phyloP scores from a whole-genome alignment of 2,888 invertebrate genomes.

The Yponomeuta cagnagella region DNA sequence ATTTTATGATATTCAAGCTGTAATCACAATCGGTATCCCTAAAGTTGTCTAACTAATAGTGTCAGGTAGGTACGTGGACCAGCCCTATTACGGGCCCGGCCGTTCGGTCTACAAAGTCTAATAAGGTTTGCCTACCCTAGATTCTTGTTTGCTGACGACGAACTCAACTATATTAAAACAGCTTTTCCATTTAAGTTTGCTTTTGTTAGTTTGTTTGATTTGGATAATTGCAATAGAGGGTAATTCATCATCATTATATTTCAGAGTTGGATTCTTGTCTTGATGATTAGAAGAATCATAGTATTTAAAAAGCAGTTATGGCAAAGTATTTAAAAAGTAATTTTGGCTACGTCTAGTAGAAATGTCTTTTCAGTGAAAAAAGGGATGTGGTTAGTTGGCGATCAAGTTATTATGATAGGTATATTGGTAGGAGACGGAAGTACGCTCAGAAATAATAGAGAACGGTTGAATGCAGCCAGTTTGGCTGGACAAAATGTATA shows the following conservation, averaged over 20 bases:
- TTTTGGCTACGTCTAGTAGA: neutral
- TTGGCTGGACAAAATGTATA: too few relatives aligned
- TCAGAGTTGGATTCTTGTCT: too few relatives aligned
- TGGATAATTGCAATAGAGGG: neutral
- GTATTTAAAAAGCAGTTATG: neutral
- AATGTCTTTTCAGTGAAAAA: neutral
- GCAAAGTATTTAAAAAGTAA: neutral
- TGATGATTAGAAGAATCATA: neutral
- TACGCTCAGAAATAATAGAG: too few relatives aligned
- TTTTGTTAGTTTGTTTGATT: slow-evolving; percentile 3
- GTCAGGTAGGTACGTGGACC: neutral
- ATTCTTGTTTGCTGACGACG: slow-evolving; percentile 19
- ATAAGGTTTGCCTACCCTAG: slow-evolving; percentile 17
- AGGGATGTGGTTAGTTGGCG: too few relatives aligned
- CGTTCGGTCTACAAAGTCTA: slow-evolving; percentile 4
- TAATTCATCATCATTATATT: too few relatives aligned
- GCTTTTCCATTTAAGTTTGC: slow-evolving; percentile 9
- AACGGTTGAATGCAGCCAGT: too few relatives aligned
- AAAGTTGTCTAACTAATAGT: neutral
- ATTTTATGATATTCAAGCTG: neutral
- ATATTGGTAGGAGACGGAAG: too few relatives aligned
- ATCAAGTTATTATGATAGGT: too few relatives aligned
- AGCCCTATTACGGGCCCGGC: neutral
- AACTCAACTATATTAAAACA: slow-evolving; percentile 7
- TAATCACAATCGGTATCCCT: neutral